A percentile compares a stretch with the other conserved stretches of the same genome.
Conservation (phyloP, 2,888 invertebrate species). For the Zaprionus bogoriensis region DNA sequence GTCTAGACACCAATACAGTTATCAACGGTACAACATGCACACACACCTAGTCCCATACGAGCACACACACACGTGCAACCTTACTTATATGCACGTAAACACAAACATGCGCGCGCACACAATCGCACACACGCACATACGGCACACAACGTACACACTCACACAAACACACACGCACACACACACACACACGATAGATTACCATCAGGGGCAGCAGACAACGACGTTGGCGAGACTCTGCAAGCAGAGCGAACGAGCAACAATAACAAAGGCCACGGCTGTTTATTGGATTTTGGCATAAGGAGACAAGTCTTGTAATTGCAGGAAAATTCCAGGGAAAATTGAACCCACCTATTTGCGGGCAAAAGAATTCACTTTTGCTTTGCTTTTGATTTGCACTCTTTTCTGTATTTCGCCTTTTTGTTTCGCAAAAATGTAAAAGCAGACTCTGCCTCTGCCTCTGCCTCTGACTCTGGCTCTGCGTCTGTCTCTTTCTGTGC, state of each 20-base stretch:
- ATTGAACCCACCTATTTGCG: conserved; percentile 54
- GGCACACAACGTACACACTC: no score
- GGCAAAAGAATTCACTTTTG: conserved; percentile 49
- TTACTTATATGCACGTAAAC: conserved; percentile 20
- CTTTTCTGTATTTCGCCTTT: conserved; percentile 36
- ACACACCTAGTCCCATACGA: no score
- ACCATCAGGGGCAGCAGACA: conserved; percentile 50
- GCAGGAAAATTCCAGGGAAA: conserved; percentile 16
- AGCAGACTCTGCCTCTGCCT: conserved; percentile 24
- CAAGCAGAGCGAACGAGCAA: conserved; percentile 31
- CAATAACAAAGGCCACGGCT: conserved; percentile 62
- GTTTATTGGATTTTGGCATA: conserved; percentile 49
- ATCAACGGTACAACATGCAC: no score
- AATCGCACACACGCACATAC: no score
- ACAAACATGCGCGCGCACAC: conserved; percentile 15
- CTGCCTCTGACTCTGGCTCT: conserved; percentile 1
- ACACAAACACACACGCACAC: conserved; percentile 21
- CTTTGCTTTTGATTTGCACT: conserved; percentile 44
- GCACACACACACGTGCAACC: not conserved
- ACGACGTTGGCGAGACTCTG: conserved; percentile 18
- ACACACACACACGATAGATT: conserved; percentile 55
- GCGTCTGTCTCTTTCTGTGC: conserved; percentile 7
- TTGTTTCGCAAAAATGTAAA: conserved; percentile 42
- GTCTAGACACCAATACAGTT: conserved; percentile 69
- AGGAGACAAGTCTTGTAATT: conserved; percentile 33